phyloP scores from a whole-genome alignment of 37 sponge, comb jelly and placozoan genomes.

The Theonella swinhoei region DNA sequence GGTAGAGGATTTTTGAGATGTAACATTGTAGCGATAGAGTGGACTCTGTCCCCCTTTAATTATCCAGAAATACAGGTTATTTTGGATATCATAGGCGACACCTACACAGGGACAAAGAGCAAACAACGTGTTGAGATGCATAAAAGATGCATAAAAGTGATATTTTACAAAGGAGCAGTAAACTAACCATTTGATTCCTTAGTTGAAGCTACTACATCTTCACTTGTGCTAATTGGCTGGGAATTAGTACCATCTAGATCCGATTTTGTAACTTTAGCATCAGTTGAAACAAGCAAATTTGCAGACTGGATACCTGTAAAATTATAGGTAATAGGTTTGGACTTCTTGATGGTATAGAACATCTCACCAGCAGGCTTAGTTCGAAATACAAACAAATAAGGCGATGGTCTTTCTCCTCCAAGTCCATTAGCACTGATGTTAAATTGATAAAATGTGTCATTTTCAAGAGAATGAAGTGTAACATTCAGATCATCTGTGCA shows the following conservation, averaged over 20 bases:
- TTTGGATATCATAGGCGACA: constrained; percentile 33
- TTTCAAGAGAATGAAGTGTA: background rate
- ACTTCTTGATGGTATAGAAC: background rate
- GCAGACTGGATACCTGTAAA: background rate
- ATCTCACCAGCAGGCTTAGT: constrained; percentile 27
- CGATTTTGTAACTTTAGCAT: background rate
- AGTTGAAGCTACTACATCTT: background rate
- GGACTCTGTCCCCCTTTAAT: constrained; percentile 5
- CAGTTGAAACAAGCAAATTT: background rate
- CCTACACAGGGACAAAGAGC: constrained; percentile 3
- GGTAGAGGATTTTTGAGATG: background rate
- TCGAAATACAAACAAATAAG: constrained; percentile 10
- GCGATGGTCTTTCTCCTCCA: background rate
- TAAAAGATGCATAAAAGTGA: no score
- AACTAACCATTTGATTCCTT: background rate
- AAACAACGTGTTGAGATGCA: background rate
- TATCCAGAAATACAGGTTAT: constrained; percentile 6
- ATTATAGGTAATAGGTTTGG: no score
- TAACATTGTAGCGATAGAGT: background rate
- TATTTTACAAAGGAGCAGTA: no score
- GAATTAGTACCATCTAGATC: background rate
- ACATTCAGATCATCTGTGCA: constrained; percentile 9
- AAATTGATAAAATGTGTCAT: constrained; percentile 24
- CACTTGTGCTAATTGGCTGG: background rate
- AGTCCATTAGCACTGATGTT: constrained; percentile 27